phyloP scores from a whole-genome alignment of 2,113 vertebrate species.

The Colossoma macropomum region DNA sequence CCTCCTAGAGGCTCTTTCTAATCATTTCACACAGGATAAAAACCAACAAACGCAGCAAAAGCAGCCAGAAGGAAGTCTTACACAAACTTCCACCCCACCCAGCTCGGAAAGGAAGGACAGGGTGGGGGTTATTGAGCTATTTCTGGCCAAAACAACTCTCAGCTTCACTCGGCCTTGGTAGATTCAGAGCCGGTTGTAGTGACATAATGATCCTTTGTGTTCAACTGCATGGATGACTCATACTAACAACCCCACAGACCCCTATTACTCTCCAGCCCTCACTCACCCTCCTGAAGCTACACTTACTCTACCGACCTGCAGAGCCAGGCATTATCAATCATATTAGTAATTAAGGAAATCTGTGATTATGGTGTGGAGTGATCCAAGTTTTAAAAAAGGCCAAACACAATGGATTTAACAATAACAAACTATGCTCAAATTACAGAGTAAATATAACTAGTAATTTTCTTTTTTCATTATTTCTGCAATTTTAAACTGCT shows the following conservation, averaged over 20 bases:
- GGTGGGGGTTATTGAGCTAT: constrained; percentile 34
- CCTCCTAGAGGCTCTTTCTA: neutral
- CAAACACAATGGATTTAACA: too few species aligned
- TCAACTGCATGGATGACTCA: constrained; percentile 54
- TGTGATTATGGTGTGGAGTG: too few species aligned
- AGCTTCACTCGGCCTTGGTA: neutral
- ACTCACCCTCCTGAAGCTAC: neutral
- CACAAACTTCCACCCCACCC: constrained; percentile 29
- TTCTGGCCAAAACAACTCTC: constrained; percentile 30
- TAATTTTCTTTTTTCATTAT: too few species aligned
- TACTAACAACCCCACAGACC: neutral
- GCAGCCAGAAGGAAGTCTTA: constrained; percentile 11
- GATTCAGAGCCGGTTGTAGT: constrained; percentile 26
- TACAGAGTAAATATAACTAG: too few species aligned
- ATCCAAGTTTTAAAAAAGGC: too few species aligned
- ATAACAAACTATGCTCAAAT: too few species aligned
- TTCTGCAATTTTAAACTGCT: too few species aligned
- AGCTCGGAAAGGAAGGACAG: constrained; percentile 14
- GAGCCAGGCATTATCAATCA: neutral
- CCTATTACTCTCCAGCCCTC: constrained; percentile 4
- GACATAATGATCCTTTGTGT: constrained; percentile 42
- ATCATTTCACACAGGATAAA: constrained; percentile 36
- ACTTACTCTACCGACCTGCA: neutral
- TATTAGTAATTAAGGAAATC: too few species aligned
- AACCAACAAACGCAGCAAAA: constrained; percentile 22